These are phyloP conservation scores for Bombylius major DNA, from an alignment of 2,888 invertebrate genomes.

Conservation along the genomic window DNA sequence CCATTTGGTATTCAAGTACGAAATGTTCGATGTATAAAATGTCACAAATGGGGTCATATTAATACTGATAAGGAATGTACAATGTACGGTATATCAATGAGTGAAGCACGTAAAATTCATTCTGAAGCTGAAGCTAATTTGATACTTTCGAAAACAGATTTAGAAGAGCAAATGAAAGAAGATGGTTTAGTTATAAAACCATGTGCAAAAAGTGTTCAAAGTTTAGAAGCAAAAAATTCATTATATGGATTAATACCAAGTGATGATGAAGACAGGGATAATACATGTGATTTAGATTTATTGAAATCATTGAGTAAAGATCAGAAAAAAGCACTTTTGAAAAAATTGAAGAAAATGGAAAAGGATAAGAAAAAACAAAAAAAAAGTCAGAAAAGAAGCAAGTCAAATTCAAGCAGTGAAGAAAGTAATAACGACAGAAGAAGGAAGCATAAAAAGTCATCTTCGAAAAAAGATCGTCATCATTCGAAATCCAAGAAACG, in stretches of 20 bases:
- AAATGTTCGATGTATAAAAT: slow-evolving; percentile 96
- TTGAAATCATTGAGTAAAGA: slow-evolving; percentile 72
- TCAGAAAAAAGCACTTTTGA: slow-evolving; percentile 83
- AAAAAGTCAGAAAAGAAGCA: slow-evolving; percentile 1
- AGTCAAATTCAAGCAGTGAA: neutral
- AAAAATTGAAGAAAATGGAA: slow-evolving; percentile 58
- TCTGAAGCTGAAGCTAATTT: slow-evolving; percentile 51
- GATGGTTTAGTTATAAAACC: slow-evolving; percentile 83
- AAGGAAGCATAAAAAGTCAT: neutral
- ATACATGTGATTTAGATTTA: slow-evolving; percentile 50
- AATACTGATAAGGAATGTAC: slow-evolving; percentile 85
- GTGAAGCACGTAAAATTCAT: slow-evolving; percentile 63
- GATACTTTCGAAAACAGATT: slow-evolving; percentile 46
- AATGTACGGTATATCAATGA: slow-evolving; percentile 75
- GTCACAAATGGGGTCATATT: slow-evolving; percentile 95
- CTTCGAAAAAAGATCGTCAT: neutral
- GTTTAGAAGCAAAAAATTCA: slow-evolving; percentile 41
- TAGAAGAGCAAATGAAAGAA: slow-evolving; percentile 85
- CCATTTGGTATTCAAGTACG: slow-evolving; percentile 96
- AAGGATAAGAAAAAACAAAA: slow-evolving; percentile 27
- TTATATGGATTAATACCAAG: slow-evolving; percentile 48
- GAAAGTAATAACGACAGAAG: neutral
- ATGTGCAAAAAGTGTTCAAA: slow-evolving; percentile 47
- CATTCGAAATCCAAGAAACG: neutral
- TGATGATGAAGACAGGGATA: slow-evolving; percentile 35